A percentile compares a stretch with the other conserved stretches of the same genome.
Evolutionary conservation across 2,113 vertebrate species (phyloP).

Genomic region (Telmatochromis sp.): DNA sequence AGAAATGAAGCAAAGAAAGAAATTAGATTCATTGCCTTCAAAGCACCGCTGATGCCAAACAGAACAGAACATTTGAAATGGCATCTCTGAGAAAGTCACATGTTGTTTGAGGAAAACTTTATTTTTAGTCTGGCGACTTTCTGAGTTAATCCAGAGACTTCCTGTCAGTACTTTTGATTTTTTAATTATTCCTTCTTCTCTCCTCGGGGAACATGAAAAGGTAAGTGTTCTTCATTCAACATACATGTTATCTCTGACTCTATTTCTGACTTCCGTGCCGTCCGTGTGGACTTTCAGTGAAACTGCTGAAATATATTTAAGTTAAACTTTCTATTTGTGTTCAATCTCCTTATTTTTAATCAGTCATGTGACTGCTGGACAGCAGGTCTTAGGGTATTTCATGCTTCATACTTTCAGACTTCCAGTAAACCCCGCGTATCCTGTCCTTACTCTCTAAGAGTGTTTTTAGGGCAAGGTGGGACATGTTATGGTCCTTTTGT

Average conservation of each 20-base stretch:
- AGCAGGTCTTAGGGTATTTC: neutral
- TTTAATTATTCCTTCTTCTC: neutral
- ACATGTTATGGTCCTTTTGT: neutral
- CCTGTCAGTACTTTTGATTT: neutral
- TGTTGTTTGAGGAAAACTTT: neutral
- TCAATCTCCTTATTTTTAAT: neutral
- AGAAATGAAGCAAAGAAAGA: neutral
- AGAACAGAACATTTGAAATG: neutral
- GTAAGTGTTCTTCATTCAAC: neutral
- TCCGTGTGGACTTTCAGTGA: accelerated
- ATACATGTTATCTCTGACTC: neutral
- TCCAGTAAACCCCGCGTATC: neutral
- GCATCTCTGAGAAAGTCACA: neutral
- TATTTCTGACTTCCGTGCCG: neutral
- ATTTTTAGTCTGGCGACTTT: neutral
- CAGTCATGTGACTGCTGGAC: neutral
- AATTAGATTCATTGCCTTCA: neutral
- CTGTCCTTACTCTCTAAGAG: neutral
- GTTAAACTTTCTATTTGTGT: neutral
- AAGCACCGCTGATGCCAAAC: neutral
- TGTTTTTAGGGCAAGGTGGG: neutral
- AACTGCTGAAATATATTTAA: neutral
- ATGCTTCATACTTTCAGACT: neutral
- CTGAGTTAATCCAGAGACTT: neutral
- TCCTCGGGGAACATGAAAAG: accelerated